Evolutionary conservation across 2,888 invertebrate species (phyloP).

Genomic region (Cephus sareptanus): DNA sequence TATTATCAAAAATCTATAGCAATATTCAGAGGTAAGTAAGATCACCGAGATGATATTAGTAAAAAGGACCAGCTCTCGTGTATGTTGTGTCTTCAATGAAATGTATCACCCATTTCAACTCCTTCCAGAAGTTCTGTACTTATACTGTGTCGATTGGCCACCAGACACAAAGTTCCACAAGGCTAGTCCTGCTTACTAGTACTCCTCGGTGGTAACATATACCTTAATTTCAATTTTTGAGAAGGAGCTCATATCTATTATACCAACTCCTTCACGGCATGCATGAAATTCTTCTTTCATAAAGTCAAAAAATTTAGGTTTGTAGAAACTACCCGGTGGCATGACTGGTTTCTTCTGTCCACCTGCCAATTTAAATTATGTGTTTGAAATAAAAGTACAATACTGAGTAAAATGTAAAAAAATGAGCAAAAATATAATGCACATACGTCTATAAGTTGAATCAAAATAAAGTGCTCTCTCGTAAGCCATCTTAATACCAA

Average conservation of each 20-base stretch:
- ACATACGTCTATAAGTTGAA: constrained; percentile 68
- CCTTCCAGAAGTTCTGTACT: neutral
- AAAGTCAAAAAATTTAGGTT: constrained; percentile 76
- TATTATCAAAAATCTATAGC: constrained; percentile 11
- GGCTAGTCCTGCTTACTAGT: too few relatives aligned
- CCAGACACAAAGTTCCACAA: too few relatives aligned
- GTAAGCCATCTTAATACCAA: constrained; percentile 79
- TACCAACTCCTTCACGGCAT: constrained; percentile 80
- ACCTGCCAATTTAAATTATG: constrained; percentile 48
- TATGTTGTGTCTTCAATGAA: neutral
- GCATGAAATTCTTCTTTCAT: constrained; percentile 79
- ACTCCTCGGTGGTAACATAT: constrained; percentile 34
- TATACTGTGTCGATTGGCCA: neutral
- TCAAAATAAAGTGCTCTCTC: constrained; percentile 79
- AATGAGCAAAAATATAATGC: neutral
- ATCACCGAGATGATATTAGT: neutral
- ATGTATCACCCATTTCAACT: too few relatives aligned
- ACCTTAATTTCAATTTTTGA: constrained; percentile 81
- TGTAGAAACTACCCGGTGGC: constrained; percentile 74
- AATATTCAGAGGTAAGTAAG: constrained; percentile 13
- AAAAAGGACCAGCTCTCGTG: neutral
- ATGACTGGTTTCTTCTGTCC: constrained; percentile 68
- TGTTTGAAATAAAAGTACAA: constrained; percentile 11
- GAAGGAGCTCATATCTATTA: constrained; percentile 84
- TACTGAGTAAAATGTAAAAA: constrained; percentile 1